Conservation (phyloP, 2,888 invertebrate species). For the Microctonus brassicae region DNA sequence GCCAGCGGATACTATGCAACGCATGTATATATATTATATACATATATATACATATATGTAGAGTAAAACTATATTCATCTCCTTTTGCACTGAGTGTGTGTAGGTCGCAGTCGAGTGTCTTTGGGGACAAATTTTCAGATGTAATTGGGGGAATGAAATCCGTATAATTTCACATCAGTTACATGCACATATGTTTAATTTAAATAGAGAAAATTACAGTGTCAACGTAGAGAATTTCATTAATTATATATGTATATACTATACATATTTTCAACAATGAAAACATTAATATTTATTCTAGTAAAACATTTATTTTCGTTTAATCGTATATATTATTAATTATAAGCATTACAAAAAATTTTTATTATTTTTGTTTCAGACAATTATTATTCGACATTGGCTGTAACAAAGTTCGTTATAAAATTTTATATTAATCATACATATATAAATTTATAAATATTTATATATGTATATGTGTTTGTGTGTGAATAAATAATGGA, state of each 20-base stretch:
- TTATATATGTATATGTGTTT: background rate
- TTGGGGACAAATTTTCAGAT: conserved; percentile 60
- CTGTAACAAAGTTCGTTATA: too few species aligned
- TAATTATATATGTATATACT: too few species aligned
- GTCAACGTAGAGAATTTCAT: background rate
- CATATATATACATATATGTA: background rate
- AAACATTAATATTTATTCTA: too few species aligned
- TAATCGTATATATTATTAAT: too few species aligned
- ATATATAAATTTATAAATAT: background rate
- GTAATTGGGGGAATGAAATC: conserved; percentile 66
- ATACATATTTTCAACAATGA: background rate
- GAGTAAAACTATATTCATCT: too few species aligned
- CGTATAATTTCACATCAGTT: conserved; percentile 54
- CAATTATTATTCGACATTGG: too few species aligned
- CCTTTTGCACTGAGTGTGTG: conserved; percentile 21
- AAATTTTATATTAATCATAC: background rate
- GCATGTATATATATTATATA: conserved; percentile 26
- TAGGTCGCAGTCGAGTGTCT: conserved; percentile 36
- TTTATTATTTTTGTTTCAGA: too few species aligned
- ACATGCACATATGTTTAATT: background rate
- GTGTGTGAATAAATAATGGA: background rate
- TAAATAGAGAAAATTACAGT: background rate
- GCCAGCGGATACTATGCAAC: conserved; percentile 24
- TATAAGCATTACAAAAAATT: too few species aligned
- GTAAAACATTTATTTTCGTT: background rate